These are phyloP conservation scores for Clunio marinus DNA, from an alignment of 2,888 invertebrate genomes.

Conservation along the genomic window DNA sequence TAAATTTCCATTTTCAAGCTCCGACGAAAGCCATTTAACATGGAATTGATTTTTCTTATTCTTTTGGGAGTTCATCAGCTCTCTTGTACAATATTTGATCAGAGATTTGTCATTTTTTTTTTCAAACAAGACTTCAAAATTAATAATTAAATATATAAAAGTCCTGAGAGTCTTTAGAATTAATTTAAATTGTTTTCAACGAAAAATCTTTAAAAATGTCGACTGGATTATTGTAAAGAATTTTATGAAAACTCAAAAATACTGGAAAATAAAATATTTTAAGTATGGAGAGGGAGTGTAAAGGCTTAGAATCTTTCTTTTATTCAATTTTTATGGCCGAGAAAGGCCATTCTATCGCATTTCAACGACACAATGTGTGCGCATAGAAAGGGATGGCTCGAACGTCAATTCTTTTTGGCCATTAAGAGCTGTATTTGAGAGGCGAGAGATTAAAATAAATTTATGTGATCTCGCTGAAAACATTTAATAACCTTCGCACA, in stretches of 20 bases:
- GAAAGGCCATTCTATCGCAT: constrained; percentile 1
- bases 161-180: too few species aligned
- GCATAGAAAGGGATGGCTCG: not conserved
- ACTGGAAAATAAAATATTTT: constrained; percentile 4
- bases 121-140: too few species aligned
- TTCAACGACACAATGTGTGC: not conserved
- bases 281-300: not conserved
- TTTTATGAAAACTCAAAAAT: too few species aligned
- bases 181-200: too few species aligned
- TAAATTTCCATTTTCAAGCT: not conserved
- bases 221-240: too few species aligned
- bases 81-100: too few species aligned
- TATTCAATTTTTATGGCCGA: not conserved
- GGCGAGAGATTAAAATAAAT: not conserved
- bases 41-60: too few species aligned
- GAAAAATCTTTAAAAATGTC: too few species aligned
- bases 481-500: constrained; percentile 4
- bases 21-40: too few species aligned
- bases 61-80: too few species aligned
- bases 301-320: not conserved
- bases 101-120: too few species aligned
- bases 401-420: not conserved
- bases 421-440: not conserved
- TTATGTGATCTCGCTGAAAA: constrained; percentile 9
- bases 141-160: too few species aligned